Evolutionary conservation across 2,113 vertebrate species (phyloP).

Genomic region (Petaurus breviceps): DNA sequence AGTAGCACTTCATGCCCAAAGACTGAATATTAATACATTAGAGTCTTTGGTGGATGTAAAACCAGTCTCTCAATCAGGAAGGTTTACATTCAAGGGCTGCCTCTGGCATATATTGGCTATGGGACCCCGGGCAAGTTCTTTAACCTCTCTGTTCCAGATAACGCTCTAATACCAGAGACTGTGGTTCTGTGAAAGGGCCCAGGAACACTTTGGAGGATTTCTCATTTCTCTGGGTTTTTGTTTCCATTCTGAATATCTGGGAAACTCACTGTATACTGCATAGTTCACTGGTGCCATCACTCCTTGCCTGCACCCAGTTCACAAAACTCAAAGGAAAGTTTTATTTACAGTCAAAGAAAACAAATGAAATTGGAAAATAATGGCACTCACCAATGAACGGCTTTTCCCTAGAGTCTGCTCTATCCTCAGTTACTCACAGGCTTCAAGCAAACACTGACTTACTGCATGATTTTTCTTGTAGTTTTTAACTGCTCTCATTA

Average conservation of each 20-base stretch:
- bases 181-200: not conserved
- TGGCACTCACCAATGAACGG: not conserved
- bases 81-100: not conserved
- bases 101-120: not conserved
- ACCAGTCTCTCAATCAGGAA: not conserved
- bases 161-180: not conserved
- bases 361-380: not conserved
- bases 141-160: not conserved
- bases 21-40: not conserved
- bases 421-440: not conserved
- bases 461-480: not conserved
- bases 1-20: not conserved
- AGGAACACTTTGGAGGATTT: not conserved
- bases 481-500: not conserved
- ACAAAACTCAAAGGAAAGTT: not conserved
- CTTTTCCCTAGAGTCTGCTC: not conserved
- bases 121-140: not conserved
- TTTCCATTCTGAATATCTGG: not conserved
- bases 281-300: not conserved
- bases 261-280: not conserved
- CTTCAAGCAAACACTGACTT: not conserved
- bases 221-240: not conserved
- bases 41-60: not conserved
- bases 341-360: not conserved
- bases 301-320: not conserved